Conservation (phyloP, 2,888 invertebrate genomes). For the Drosophila prostipennis region DNA sequence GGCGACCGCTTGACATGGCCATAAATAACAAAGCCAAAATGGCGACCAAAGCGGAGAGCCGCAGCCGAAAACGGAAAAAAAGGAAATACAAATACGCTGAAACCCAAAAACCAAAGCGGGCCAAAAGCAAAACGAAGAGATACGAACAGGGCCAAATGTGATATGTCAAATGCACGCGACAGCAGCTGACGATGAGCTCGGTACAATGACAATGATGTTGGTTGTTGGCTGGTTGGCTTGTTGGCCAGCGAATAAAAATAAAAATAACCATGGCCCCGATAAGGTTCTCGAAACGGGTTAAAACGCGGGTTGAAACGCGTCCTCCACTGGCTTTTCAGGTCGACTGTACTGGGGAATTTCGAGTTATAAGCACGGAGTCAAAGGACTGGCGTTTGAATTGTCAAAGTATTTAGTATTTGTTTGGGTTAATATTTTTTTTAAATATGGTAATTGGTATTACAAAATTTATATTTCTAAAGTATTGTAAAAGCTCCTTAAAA, state of each 20-base stretch:
- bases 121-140: constrained; percentile 5
- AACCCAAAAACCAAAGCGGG: constrained; percentile 45
- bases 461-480: too few relatives aligned
- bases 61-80: constrained; percentile 19
- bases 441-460: too few relatives aligned
- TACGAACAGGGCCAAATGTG: constrained; percentile 64
- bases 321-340: too few relatives aligned
- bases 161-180: constrained; percentile 74
- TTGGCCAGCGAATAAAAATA: neutral
- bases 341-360: too few relatives aligned
- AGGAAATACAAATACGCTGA: constrained; percentile 30
- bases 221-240: neutral
- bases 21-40: constrained; percentile 78
- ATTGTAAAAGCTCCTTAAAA: too few relatives aligned
- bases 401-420: too few relatives aligned
- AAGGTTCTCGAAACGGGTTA: constrained; percentile 22
- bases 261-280: constrained; percentile 8
- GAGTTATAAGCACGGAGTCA: too few relatives aligned
- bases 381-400: too few relatives aligned
- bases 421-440: too few relatives aligned
- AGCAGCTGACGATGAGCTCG: constrained; percentile 42
- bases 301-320: constrained; percentile 1
- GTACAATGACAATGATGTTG: constrained; percentile 39
- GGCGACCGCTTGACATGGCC: constrained; percentile 74
- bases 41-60: constrained; percentile 66